Conservation (phyloP, 2,113 vertebrate species). For the Gnathonemus echidnorhynchus region DNA sequence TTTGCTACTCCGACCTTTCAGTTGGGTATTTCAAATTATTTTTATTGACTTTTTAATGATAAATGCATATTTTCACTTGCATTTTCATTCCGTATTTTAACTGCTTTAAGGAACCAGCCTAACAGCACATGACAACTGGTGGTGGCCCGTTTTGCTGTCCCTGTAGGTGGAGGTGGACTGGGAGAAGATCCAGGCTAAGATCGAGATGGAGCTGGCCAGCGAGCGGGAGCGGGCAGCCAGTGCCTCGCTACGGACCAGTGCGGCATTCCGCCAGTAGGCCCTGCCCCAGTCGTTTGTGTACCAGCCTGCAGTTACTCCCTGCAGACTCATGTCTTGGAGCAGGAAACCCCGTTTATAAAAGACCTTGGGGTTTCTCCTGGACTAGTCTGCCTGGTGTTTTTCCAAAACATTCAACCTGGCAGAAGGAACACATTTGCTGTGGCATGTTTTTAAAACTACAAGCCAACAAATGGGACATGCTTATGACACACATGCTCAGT, state of each 20-base stretch:
- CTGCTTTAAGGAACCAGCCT: not conserved
- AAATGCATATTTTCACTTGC: not conserved
- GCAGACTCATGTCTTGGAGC: not conserved
- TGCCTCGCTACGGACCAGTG: constrained; percentile 52
- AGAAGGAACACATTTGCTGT: not conserved
- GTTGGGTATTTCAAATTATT: not conserved
- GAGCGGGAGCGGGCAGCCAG: constrained; percentile 71
- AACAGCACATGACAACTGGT: not conserved
- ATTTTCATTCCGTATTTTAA: not conserved
- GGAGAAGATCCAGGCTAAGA: constrained; percentile 93
- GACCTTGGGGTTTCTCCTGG: not conserved
- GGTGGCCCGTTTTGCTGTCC: not conserved
- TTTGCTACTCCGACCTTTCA: not conserved
- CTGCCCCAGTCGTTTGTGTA: not conserved
- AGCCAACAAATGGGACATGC: not conserved
- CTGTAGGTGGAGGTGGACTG: constrained; percentile 88
- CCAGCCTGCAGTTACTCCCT: not conserved
- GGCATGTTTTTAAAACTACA: not conserved
- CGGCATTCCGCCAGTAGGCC: constrained; percentile 42
- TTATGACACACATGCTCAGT: not conserved
- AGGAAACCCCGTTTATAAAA: not conserved
- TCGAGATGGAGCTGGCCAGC: constrained; percentile 84
- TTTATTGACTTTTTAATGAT: not conserved
- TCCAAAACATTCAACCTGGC: not conserved
- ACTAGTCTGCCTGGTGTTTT: not conserved